Conservation (phyloP, 2,888 invertebrate genomes). For the Drosophila subsilvestris region DNA sequence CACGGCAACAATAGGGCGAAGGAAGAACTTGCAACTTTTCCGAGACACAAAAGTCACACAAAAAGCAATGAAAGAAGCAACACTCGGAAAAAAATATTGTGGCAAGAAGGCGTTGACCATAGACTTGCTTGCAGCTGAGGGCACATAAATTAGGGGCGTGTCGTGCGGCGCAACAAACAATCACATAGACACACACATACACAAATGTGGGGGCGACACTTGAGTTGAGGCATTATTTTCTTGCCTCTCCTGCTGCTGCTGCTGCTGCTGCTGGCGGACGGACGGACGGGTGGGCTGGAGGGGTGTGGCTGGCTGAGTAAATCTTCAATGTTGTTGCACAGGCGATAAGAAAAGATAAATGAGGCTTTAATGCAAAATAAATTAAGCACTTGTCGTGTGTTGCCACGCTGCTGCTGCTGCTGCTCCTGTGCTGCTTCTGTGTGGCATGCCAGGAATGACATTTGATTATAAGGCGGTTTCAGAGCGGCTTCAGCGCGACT, state of each 20-base stretch:
- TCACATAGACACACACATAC: slow-evolving; percentile 10
- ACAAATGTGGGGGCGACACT: slow-evolving; percentile 22
- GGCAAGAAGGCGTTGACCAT: slow-evolving; percentile 61
- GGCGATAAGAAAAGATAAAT: slow-evolving; percentile 78
- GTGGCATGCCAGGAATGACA: slow-evolving; percentile 72
- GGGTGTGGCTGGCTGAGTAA: slow-evolving; percentile 60
- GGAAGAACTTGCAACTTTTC: slow-evolving; percentile 27
- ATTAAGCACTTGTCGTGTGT: slow-evolving; percentile 77
- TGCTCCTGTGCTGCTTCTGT: neutral
- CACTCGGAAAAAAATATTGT: slow-evolving; percentile 39
- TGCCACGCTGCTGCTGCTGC: slow-evolving; percentile 42
- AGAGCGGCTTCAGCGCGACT: slow-evolving; percentile 56
- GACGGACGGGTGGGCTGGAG: neutral
- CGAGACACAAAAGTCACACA: slow-evolving; percentile 21
- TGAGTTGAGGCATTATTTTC: slow-evolving; percentile 15
- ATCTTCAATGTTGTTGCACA: slow-evolving; percentile 77
- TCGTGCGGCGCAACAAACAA: slow-evolving; percentile 36
- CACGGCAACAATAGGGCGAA: slow-evolving; percentile 49
- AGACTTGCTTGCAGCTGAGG: slow-evolving; percentile 67
- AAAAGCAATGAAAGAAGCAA: slow-evolving; percentile 23
- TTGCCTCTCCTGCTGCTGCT: neutral
- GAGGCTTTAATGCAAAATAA: slow-evolving; percentile 78
- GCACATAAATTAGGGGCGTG: slow-evolving; percentile 77
- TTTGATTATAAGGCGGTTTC: slow-evolving; percentile 76
- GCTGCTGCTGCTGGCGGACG: neutral